phyloP scores from a whole-genome alignment of 2,797 vertebrate species.

The Sebastolobus alascanus region DNA sequence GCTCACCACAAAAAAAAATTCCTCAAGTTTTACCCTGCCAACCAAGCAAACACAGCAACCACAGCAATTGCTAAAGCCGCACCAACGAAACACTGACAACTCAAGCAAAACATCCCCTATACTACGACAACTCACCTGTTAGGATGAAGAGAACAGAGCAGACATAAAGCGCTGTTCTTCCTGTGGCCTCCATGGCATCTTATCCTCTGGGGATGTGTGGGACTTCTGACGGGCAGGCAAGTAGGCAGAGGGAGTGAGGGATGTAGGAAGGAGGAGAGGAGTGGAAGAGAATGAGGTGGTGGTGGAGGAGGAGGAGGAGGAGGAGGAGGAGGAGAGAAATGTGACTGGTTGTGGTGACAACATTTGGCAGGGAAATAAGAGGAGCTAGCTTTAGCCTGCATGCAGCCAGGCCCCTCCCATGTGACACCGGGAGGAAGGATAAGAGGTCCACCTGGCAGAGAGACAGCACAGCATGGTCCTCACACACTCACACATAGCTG shows the following conservation, averaged over 20 bases:
- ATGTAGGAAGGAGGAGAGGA: conserved; percentile 56
- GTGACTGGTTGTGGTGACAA: conserved; percentile 82
- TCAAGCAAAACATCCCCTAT: conserved; percentile 14
- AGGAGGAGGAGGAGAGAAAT: conserved; percentile 78
- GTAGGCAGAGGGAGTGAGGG: conserved; percentile 47
- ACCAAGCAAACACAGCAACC: conserved; percentile 56
- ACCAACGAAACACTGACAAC: conserved; percentile 29
- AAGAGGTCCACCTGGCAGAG: conserved; percentile 80
- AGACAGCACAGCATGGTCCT: conserved; percentile 51
- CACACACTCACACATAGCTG: conserved; percentile 26
- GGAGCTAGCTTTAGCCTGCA: conserved; percentile 67
- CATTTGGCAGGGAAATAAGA: conserved; percentile 90
- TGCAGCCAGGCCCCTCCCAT: conserved; percentile 79
- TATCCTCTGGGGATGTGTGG: conserved; percentile 80
- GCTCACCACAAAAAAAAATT: conserved; percentile 8
- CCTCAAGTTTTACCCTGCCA: conserved; percentile 29
- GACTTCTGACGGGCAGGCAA: conserved; percentile 67
- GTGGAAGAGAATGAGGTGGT: conserved; percentile 37
- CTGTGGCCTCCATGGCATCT: conserved; percentile 90
- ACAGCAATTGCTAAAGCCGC: conserved; percentile 31
- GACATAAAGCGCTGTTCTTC: conserved; percentile 62
- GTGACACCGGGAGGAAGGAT: conserved; percentile 75
- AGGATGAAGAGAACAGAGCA: conserved; percentile 69
- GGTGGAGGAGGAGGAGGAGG: conserved; percentile 42
- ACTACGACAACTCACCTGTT: conserved; percentile 75